Conservation (phyloP, 2,888 invertebrate genomes). For the Dolomedes plantarius region DNA sequence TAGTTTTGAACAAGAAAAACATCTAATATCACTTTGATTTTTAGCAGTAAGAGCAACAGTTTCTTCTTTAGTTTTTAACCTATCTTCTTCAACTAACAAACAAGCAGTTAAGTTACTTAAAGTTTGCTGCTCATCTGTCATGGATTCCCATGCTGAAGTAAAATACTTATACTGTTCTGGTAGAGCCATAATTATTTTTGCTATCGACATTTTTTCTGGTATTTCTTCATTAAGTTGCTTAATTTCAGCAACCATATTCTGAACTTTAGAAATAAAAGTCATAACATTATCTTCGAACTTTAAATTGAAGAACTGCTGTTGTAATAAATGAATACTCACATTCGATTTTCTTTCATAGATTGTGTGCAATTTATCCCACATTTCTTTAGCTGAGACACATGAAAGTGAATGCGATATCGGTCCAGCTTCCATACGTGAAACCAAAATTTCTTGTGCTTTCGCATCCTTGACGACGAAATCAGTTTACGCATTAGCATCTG, state of each 20-base stretch:
- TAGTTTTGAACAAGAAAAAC: background rate
- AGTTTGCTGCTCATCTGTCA: slow-evolving; percentile 12
- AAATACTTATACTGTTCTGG: background rate
- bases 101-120: background rate
- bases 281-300: background rate
- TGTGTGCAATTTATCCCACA: background rate
- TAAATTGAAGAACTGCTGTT: slow-evolving; percentile 4
- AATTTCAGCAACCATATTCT: slow-evolving; percentile 15
- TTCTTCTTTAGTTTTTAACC: background rate
- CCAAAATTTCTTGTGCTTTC: slow-evolving; percentile 4
- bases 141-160: background rate
- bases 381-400: background rate
- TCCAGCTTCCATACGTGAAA: background rate
- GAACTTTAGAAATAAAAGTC: background rate
- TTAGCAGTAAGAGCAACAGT: background rate
- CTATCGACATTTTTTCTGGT: slow-evolving; percentile 1
- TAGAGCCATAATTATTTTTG: background rate
- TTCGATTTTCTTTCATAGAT: background rate
- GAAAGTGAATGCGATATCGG: background rate
- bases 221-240: slow-evolving; percentile 1
- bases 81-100: background rate
- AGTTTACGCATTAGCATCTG: background rate
- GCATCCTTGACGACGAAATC: background rate
- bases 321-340: background rate
- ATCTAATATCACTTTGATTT: slow-evolving; percentile 4